Evolutionary conservation across 2,888 invertebrate genomes (phyloP), one percentile per base, ranked within the genome.

Genomic region (Himalopsyche japonica): DNA sequence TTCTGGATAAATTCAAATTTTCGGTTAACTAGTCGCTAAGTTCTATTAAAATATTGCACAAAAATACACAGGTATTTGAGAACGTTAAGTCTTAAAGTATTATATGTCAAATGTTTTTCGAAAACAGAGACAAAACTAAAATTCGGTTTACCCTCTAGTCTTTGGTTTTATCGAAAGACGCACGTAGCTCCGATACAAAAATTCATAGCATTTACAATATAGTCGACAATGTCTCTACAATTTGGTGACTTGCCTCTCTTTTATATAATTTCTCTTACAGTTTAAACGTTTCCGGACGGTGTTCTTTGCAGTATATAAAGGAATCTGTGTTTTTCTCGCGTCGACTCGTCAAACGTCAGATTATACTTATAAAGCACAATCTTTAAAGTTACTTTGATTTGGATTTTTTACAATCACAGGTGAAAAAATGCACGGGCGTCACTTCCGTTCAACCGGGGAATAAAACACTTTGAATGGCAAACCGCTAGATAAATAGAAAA

Each of bases 21-120:
- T 43, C 47, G 79, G 37, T 15, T 18, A 43, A 43, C 37, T 79
- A 79, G 20, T 57, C 5, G 24, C 27, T 32, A 57, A 6, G 27
- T 27, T 70, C 64, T n/a, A 32, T 24, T 27, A 32, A 76, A 83
- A 85, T 86, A 85, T 83, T 83, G 85, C 86, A 83, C 86, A 83
- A 86, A 86, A 86, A 86, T 86, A 86, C 85, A 77, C 84, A 83
- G 37, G 79, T 70, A 49, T 86, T 81, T 80, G 10, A 80, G 43
- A 43, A 43, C 43, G 43, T 15, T 43, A 15, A 83, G 80, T 80
- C 80, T 83, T 48, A 80, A 70, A 37, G 57, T 43, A 15, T 43
- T 32, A 48, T 37, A 43, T 77, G 49, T 64, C 49, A 32, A 82
- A 37, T 79, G 57, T 82, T 77, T 47, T 82, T 37, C 70, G 43